Base-by-base conservation (phyloP, 2,888 invertebrate species). In the Polydrusus tereticollis region DNA sequence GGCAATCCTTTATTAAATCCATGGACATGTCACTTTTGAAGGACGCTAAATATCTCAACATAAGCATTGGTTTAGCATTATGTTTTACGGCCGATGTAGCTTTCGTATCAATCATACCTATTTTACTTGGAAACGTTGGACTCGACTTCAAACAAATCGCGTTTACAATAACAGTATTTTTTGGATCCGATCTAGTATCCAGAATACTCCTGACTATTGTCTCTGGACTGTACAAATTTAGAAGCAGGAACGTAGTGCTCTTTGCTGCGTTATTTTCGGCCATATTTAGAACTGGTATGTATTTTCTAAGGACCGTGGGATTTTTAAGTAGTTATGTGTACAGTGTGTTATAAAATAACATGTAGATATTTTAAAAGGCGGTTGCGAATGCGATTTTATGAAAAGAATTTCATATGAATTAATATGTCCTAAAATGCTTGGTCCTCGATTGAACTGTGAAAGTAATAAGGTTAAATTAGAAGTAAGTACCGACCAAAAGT, bases 1-100 rank as follows among this genome's bases (percentile, higher is more conserved):
- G 89, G 88, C 86, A 85, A 78, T 82, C 78, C 1, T 82, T 91
- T n/a, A 87, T 88, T 0, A 89, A 91, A 72, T 89, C 88, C 66
- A 83, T 92, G 29, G 91, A 92, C 80, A 82, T 92, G 70, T 87
- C 87, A 0, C 83, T 92, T 7, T 82, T 92, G 6, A 91, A 90
- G 80, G 89, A 91, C 76, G 86, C 87, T 14, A 86, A 89, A 26
- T 92, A 90, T 77, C 87, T 92, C 7, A 93, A 92, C 80, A 91
- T 93, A 69, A 89, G 90, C 59, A 82, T 92, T 33, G 94, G 93
- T 41, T 87, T 92, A 80, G 88, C 92, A 0, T 87, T 93, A 68
- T 89, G 90, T 2, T 88, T 91, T 72, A 90, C 90, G 68, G 89
- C 92, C 4, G 93, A 94, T 82, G 87, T 90, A 45, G 90, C 90